A percentile compares a stretch with the other conserved stretches of the same genome.
These are phyloP conservation scores for Sacculina carcini DNA, from an alignment of 2,888 invertebrate species.

Conservation along the genomic window DNA sequence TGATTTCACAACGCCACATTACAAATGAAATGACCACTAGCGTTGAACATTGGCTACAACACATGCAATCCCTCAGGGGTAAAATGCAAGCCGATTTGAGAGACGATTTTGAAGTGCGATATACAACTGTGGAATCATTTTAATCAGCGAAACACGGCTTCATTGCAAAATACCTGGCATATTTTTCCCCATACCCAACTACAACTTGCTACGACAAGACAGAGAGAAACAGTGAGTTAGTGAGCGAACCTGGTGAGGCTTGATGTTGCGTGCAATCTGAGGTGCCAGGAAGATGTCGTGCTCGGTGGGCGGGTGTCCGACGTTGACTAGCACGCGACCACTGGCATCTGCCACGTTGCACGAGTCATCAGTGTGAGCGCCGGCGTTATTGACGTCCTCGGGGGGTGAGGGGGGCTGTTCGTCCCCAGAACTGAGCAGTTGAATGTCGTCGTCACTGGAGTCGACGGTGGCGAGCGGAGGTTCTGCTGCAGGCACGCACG, in stretches of 20 bases:
- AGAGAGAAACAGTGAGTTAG: background rate
- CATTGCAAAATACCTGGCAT: too few relatives aligned
- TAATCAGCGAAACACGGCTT: too few relatives aligned
- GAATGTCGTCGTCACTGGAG: conserved; percentile 19
- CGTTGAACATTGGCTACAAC: too few relatives aligned
- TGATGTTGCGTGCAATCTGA: conserved; percentile 60
- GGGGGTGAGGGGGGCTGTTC: conserved; percentile 35
- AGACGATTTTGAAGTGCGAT: too few relatives aligned
- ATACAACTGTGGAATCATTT: too few relatives aligned
- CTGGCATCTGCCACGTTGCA: conserved; percentile 72
- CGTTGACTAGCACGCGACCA: conserved; percentile 72
- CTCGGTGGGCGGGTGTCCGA: conserved; percentile 72
- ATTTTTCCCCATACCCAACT: too few relatives aligned
- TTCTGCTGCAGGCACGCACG: too few relatives aligned
- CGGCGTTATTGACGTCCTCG: conserved; percentile 71
- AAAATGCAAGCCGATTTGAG: too few relatives aligned
- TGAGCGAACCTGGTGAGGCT: conserved; percentile 64
- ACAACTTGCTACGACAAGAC: too few relatives aligned
- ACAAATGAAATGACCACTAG: too few relatives aligned
- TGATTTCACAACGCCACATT: too few relatives aligned
- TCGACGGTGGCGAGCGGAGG: conserved; percentile 44
- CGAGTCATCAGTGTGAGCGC: conserved; percentile 72
- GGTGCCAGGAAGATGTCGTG: conserved; percentile 74
- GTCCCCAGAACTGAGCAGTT: conserved; percentile 13
- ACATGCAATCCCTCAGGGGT: too few relatives aligned